These are phyloP conservation scores for Phyllostomus hastatus DNA, from an alignment of 2,113 vertebrate genomes.

Conservation along the genomic window DNA sequence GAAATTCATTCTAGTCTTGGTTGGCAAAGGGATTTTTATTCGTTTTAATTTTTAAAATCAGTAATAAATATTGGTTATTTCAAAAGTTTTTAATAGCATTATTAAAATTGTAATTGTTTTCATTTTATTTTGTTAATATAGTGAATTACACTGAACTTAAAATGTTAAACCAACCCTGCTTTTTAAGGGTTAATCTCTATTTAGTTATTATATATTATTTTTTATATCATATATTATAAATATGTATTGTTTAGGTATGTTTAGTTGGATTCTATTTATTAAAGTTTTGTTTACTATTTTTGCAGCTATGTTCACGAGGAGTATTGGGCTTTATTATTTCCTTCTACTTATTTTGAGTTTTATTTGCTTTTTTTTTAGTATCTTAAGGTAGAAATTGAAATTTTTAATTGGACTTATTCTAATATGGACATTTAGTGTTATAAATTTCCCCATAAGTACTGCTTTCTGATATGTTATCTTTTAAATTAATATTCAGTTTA, in stretches of 20 bases:
- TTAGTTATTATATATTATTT: background rate
- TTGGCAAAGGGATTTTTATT: background rate
- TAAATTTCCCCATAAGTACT: background rate
- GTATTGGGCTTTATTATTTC: background rate
- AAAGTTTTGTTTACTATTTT: background rate
- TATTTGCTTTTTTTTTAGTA: background rate
- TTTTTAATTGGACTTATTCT: background rate
- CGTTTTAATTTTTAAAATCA: background rate
- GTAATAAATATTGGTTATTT: background rate
- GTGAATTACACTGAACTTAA: background rate
- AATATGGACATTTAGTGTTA: background rate
- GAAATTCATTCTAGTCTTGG: background rate
- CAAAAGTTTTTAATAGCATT: background rate
- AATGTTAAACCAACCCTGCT: background rate
- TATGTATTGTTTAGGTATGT: background rate
- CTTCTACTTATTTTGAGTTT: background rate
- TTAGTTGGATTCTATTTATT: background rate
- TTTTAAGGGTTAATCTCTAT: background rate
- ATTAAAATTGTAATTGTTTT: background rate
- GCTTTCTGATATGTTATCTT: background rate
- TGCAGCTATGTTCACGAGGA: background rate
- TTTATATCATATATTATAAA: background rate
- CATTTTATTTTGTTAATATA: background rate
- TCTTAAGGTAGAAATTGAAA: background rate
- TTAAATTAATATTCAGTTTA: background rate